Conservation (phyloP, 1,140 invertebrate species). For the Euglossa dilemma region DNA sequence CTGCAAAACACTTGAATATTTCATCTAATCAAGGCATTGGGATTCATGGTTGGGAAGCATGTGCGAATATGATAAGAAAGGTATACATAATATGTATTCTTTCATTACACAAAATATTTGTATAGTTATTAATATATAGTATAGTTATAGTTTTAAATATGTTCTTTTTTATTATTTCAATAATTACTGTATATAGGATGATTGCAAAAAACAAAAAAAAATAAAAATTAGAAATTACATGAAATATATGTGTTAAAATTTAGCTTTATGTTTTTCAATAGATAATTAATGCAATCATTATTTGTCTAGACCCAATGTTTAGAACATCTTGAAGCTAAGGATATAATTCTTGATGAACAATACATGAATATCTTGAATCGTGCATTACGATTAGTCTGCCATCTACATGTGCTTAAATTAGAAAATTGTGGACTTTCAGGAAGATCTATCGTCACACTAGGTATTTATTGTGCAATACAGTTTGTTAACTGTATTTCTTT, state of each 20-base stretch:
- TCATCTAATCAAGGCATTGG: conserved; percentile 89
- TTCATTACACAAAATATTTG: background rate
- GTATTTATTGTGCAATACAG: conserved; percentile 79
- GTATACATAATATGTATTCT: conserved; percentile 75
- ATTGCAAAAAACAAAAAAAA: background rate
- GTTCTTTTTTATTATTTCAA: background rate
- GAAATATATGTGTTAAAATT: conserved; percentile 1
- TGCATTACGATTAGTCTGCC: conserved; percentile 86
- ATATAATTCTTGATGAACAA: conserved; percentile 86
- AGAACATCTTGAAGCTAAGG: conserved; percentile 87
- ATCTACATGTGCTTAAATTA: conserved; percentile 88
- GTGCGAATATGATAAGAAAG: conserved; percentile 90
- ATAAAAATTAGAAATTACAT: background rate
- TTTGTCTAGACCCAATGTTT: conserved; percentile 87
- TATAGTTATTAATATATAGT: background rate
- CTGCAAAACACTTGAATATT: conserved; percentile 89
- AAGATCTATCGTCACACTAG: conserved; percentile 86
- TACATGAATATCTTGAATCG: conserved; percentile 87
- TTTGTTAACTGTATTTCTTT: conserved; percentile 11
- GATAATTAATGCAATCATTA: conserved; percentile 54
- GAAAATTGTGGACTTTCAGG: conserved; percentile 89
- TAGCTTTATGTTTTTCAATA: background rate
- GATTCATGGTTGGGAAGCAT: conserved; percentile 91
- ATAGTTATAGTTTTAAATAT: background rate
- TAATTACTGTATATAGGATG: conserved; percentile 8